These are phyloP conservation scores for Trichopoda pennipes DNA, from an alignment of 2,888 invertebrate species.

Conservation along the genomic window DNA sequence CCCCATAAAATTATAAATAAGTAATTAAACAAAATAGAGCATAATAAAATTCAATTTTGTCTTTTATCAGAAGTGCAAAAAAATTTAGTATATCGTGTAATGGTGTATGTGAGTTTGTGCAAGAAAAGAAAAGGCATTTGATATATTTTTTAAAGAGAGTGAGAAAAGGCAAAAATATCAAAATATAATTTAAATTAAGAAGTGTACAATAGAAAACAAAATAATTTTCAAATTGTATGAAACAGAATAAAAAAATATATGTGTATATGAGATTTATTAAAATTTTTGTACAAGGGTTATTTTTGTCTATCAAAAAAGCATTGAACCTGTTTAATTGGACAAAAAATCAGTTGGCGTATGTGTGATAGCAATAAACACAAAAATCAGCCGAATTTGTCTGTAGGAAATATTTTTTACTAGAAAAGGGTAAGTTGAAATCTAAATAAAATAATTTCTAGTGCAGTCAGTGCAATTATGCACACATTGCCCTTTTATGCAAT, in stretches of 20 bases:
- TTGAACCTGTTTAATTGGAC: conserved; percentile 57
- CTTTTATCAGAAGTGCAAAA: conserved; percentile 43
- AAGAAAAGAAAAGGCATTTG: conserved; percentile 44
- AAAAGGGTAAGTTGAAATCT: conserved; percentile 41
- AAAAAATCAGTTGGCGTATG: conserved; percentile 18
- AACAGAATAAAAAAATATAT: neutral
- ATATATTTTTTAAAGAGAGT: conserved; percentile 21
- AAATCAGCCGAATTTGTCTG: conserved; percentile 18
- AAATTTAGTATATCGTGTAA: conserved; percentile 56
- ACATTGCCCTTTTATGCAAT: neutral
- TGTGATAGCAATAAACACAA: neutral
- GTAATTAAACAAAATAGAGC: neutral
- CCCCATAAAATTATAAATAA: neutral
- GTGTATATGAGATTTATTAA: neutral
- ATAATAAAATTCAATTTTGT: conserved; percentile 11
- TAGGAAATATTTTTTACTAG: conserved; percentile 9
- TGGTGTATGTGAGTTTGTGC: conserved; percentile 37
- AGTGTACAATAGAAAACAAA: conserved; percentile 9
- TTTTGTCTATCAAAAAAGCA: conserved; percentile 16
- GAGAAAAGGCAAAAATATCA: conserved; percentile 25
- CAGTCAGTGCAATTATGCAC: neutral
- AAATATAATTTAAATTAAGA: conserved; percentile 19
- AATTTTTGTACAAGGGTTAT: conserved; percentile 21
- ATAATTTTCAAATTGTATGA: conserved; percentile 2
- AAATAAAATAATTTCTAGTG: neutral